A percentile compares a stretch with the other conserved stretches of the same genome.
phyloP scores from a whole-genome alignment of 2,797 vertebrate genomes.

The Oophaga sylvatica region DNA sequence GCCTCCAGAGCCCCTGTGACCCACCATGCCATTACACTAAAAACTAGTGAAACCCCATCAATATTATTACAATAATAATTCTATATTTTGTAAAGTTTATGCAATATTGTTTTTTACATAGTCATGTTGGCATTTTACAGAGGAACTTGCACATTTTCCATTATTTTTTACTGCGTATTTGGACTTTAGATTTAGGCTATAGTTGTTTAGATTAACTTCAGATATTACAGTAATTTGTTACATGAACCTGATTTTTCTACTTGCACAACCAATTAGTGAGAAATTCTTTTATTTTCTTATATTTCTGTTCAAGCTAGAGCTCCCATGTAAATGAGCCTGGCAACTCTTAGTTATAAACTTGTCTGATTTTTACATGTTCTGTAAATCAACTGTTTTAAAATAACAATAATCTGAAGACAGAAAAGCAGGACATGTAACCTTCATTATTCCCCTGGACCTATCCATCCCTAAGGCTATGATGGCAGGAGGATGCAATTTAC shows the following conservation, averaged over 20 bases:
- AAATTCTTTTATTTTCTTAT: slow-evolving; percentile 18
- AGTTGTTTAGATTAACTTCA: slow-evolving; percentile 5
- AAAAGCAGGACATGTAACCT: slow-evolving; percentile 19
- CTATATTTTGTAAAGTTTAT: not conserved
- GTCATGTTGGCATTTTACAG: not conserved
- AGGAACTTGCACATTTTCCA: not conserved
- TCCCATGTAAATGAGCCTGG: slow-evolving; percentile 26
- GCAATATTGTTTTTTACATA: not conserved
- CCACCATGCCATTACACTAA: no score
- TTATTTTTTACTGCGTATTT: not conserved
- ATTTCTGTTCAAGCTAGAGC: slow-evolving; percentile 7
- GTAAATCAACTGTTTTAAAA: slow-evolving; percentile 16
- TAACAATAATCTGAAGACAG: slow-evolving; percentile 22
- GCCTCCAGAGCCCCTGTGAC: no score
- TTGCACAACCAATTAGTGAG: not conserved
- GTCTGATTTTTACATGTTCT: slow-evolving; percentile 19
- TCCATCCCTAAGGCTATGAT: slow-evolving; percentile 19
- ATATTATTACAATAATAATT: not conserved
- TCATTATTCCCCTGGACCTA: slow-evolving; percentile 8
- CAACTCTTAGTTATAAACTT: slow-evolving; percentile 16
- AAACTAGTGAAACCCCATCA: not conserved
- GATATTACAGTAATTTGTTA: slow-evolving; percentile 5
- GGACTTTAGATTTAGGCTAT: slow-evolving; percentile 12
- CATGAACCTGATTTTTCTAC: not conserved
- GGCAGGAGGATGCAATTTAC: slow-evolving; percentile 24